These are phyloP conservation scores for Abrostola triplasia DNA, from an alignment of 2,888 invertebrate genomes.

Conservation along the genomic window DNA sequence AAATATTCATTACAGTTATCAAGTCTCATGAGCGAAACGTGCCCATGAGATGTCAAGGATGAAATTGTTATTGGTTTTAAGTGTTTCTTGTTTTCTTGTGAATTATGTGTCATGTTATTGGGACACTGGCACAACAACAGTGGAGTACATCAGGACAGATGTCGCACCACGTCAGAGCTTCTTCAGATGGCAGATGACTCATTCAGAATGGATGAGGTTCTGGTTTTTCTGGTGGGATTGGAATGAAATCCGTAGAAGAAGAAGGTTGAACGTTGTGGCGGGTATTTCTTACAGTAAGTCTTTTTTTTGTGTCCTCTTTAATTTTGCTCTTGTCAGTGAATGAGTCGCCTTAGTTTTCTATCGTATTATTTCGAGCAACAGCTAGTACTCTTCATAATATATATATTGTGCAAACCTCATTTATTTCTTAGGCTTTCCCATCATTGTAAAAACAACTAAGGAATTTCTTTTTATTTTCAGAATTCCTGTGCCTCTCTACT, in stretches of 20 bases:
- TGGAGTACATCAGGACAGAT: rapidly evolving
- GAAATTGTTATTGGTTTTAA: conserved; percentile 7
- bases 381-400: too few relatives aligned
- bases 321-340: too few relatives aligned
- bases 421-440: background rate
- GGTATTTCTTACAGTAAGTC: conserved; percentile 58
- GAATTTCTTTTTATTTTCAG: conserved; percentile 55
- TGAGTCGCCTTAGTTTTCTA: too few relatives aligned
- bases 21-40: too few relatives aligned
- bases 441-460: background rate
- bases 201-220: background rate
- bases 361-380: too few relatives aligned
- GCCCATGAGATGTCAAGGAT: conserved; percentile 14
- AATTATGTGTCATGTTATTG: conserved; percentile 18
- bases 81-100: background rate
- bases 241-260: conserved; percentile 25
- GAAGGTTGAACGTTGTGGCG: conserved; percentile 40
- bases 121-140: conserved; percentile 16
- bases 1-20: too few relatives aligned
- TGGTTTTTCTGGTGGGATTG: conserved; percentile 40
- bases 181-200: conserved; percentile 55
- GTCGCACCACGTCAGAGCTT: conserved; percentile 8
- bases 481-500: conserved; percentile 60
- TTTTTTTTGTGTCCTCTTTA: too few relatives aligned
- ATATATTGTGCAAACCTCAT: too few relatives aligned